phyloP scores from a whole-genome alignment of 2,797 vertebrate genomes.

The Clarias laeviceps region DNA sequence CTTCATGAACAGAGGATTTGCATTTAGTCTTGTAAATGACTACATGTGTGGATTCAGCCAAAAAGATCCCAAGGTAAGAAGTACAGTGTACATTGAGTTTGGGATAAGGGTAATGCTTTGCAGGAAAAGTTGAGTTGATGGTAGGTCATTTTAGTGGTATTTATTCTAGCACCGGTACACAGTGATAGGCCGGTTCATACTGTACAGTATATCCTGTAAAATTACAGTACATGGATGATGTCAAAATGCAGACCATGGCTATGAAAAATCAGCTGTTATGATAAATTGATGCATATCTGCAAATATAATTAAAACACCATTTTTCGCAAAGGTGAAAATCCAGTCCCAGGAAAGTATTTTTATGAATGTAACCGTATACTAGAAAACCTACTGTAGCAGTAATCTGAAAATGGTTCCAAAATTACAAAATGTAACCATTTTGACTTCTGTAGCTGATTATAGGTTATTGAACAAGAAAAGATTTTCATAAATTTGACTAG shows the following conservation, averaged over 20 bases:
- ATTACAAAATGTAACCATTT: not conserved
- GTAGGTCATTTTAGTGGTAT: not conserved
- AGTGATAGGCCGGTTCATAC: not conserved
- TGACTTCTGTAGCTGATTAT: not conserved
- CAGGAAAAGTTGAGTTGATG: not conserved
- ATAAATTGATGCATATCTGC: not conserved
- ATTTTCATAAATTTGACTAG: not conserved
- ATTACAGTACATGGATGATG: not conserved
- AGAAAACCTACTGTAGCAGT: not conserved
- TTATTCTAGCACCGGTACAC: not conserved
- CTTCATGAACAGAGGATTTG: conserved; percentile 95
- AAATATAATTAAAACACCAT: not conserved
- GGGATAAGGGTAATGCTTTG: not conserved
- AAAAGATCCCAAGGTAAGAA: conserved; percentile 94
- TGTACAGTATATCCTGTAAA: not conserved
- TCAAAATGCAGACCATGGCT: not conserved
- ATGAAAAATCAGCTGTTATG: not conserved
- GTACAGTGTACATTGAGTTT: not conserved
- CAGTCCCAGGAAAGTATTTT: not conserved
- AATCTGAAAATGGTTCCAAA: not conserved
- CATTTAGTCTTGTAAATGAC: conserved; percentile 92
- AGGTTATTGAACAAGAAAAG: not conserved
- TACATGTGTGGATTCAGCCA: conserved; percentile 91
- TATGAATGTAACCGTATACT: not conserved
- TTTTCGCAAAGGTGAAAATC: not conserved